These are phyloP conservation scores for Sciurus vulgaris DNA, from an alignment of 2,797 vertebrate species.

Conservation along the genomic window DNA sequence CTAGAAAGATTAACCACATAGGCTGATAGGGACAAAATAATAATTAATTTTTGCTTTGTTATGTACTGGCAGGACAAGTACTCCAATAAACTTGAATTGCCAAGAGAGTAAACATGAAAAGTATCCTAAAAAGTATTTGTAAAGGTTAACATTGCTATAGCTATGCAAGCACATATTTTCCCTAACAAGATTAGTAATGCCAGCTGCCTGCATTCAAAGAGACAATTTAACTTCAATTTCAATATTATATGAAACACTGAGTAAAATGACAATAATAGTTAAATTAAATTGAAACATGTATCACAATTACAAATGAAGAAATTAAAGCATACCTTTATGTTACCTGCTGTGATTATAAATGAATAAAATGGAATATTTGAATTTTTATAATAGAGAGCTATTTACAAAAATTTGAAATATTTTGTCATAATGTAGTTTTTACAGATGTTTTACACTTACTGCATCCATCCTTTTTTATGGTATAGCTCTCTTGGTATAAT, in stretches of 20 bases:
- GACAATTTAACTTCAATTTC: slow-evolving; percentile 69
- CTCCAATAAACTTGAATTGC: not conserved
- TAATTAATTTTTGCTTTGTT: slow-evolving; percentile 16
- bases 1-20: not conserved
- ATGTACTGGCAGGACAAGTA: not conserved
- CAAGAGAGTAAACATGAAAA: not conserved
- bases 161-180: slow-evolving; percentile 49
- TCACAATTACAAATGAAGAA: slow-evolving; percentile 68
- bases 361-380: slow-evolving; percentile 46
- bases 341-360: slow-evolving; percentile 43
- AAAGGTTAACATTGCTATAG: slow-evolving; percentile 41
- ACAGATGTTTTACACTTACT: not conserved
- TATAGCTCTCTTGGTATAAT: not conserved
- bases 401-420: slow-evolving; percentile 45
- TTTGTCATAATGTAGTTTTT: slow-evolving; percentile 38
- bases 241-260: slow-evolving; percentile 51
- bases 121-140: slow-evolving; percentile 25
- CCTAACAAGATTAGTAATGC: slow-evolving; percentile 70
- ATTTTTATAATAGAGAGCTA: not conserved
- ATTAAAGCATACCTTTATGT: slow-evolving; percentile 41
- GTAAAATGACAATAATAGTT: slow-evolving; percentile 54
- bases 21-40: not conserved
- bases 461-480: not conserved
- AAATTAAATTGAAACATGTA: slow-evolving; percentile 65
- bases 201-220: slow-evolving; percentile 61